Evolutionary conservation across 2,113 vertebrate species (phyloP).

Genomic region (Paramormyrops kingsleyae): DNA sequence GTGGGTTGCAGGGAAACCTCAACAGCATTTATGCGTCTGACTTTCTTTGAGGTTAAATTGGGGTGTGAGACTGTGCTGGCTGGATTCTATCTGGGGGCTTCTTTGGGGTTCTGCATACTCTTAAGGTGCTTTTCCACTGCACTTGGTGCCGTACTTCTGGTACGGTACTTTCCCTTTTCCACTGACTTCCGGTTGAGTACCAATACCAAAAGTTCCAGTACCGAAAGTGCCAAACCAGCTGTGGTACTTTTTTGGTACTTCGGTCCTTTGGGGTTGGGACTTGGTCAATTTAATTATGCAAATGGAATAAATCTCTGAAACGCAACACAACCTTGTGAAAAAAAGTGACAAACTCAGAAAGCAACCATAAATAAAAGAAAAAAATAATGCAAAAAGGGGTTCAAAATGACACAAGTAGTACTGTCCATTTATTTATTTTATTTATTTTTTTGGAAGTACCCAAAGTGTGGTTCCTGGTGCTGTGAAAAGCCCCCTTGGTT

Average conservation of each 20-base stretch:
- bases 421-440: neutral
- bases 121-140: neutral
- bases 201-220: neutral
- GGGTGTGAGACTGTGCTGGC: neutral
- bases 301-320: neutral
- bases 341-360: neutral
- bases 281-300: neutral
- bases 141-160: neutral
- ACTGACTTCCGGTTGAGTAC: neutral
- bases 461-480: neutral
- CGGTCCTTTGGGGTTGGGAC: neutral
- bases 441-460: neutral
- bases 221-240: neutral
- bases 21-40: neutral
- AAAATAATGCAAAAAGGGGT: neutral
- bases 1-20: neutral
- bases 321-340: neutral
- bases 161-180: neutral
- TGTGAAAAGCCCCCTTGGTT: neutral
- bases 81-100: neutral
- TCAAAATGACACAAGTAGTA: neutral
- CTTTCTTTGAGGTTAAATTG: neutral
- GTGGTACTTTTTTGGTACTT: neutral
- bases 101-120: neutral
- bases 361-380: neutral